A percentile compares a stretch with the other conserved stretches of the same genome.
These are phyloP conservation scores for Chinchilla lanigera DNA, from an alignment of 2,113 vertebrate species.

Conservation along the genomic window DNA sequence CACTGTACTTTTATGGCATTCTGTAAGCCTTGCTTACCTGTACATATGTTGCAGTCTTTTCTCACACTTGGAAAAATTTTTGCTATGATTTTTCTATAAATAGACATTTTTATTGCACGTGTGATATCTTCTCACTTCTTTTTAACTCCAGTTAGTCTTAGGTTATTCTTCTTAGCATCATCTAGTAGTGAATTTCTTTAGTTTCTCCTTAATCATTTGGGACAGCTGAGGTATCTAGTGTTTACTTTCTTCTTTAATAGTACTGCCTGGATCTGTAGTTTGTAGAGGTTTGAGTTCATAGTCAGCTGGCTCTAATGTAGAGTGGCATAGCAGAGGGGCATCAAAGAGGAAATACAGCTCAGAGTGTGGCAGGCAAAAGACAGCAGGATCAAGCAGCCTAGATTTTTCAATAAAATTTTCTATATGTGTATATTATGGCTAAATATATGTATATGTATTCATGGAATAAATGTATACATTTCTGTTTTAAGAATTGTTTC, in stretches of 20 bases:
- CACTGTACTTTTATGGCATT: not conserved
- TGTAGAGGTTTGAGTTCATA: not conserved
- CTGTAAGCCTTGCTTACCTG: not conserved
- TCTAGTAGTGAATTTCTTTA: not conserved
- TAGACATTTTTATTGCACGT: not conserved
- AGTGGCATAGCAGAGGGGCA: not conserved
- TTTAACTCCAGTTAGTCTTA: not conserved
- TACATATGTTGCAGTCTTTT: not conserved
- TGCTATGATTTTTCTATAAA: not conserved
- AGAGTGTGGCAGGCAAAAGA: not conserved
- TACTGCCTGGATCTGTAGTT: not conserved
- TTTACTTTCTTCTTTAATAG: not conserved
- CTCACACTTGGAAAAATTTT: not conserved
- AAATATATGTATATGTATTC: not conserved
- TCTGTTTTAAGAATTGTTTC: not conserved
- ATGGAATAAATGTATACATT: not conserved
- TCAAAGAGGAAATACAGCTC: not conserved
- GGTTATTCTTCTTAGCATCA: not conserved
- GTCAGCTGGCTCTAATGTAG: not conserved
- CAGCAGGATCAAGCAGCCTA: not conserved
- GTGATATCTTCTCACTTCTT: not conserved
- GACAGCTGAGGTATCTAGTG: not conserved
- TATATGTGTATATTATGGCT: not conserved
- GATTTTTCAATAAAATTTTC: constrained; percentile 33
- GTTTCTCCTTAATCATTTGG: not conserved